A percentile compares a stretch with the other conserved stretches of the same genome.
Evolutionary conservation across 2,888 invertebrate genomes (phyloP).

Genomic region (Lasioglossum calceatum): DNA sequence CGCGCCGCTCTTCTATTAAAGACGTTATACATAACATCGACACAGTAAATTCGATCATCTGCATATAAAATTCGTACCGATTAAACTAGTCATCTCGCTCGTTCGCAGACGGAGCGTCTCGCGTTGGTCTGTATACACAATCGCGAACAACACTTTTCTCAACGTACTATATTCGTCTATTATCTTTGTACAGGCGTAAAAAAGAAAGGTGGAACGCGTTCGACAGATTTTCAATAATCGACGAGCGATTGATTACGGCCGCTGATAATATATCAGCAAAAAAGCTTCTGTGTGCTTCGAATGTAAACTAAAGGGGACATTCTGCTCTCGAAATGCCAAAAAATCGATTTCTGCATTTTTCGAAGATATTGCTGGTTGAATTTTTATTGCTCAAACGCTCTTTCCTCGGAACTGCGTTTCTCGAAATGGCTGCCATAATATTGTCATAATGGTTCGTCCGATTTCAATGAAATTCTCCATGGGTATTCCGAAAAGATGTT

Average conservation of each 20-base stretch:
- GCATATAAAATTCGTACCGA: constrained; percentile 55
- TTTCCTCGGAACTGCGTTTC: background rate
- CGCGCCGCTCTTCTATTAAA: constrained; percentile 51
- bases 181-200: constrained; percentile 37
- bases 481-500: no score
- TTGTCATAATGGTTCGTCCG: background rate
- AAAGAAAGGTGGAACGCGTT: background rate
- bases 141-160: constrained; percentile 37
- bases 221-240: background rate
- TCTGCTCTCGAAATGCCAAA: background rate
- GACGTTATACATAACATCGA: constrained; percentile 61
- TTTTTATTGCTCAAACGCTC: background rate
- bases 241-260: background rate
- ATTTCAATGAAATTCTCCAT: background rate
- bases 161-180: constrained; percentile 50
- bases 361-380: background rate
- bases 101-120: background rate
- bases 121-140: constrained; percentile 36
- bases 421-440: background rate
- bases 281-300: constrained; percentile 15
- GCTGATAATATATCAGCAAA: constrained; percentile 1
- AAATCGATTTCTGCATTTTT: background rate
- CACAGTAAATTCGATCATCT: constrained; percentile 56
- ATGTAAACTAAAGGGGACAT: background rate
- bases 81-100: constrained; percentile 40